Conservation (phyloP, 1,140 invertebrate species). For the Radopholus similis region DNA sequence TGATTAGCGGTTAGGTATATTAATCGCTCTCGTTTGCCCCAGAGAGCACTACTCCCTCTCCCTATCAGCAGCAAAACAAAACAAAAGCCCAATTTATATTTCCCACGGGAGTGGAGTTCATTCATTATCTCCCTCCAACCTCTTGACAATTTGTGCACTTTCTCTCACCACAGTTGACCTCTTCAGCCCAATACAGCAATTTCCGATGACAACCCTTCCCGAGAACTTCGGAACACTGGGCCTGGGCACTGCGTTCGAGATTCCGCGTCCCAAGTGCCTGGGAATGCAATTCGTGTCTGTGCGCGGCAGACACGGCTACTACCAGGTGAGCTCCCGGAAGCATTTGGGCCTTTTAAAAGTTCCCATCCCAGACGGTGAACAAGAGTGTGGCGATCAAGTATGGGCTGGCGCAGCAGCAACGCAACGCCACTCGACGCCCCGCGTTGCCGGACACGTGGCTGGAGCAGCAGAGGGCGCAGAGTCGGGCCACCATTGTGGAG, state of each 20-base stretch:
- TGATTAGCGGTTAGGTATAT: no score
- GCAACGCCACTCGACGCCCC: slow-evolving; percentile 3
- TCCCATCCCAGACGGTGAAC: slow-evolving; percentile 13
- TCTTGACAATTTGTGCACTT: background rate
- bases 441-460: background rate
- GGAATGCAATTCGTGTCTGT: slow-evolving; percentile 55
- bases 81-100: no score
- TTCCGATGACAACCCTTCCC: background rate
- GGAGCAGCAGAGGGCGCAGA: background rate
- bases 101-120: no score
- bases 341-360: background rate
- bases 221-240: background rate
- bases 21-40: no score
- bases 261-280: slow-evolving; percentile 51
- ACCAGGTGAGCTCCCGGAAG: slow-evolving; percentile 41
- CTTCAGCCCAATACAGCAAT: background rate
- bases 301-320: slow-evolving; percentile 50
- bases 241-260: slow-evolving; percentile 38
- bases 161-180: background rate
- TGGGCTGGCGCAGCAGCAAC: slow-evolving; percentile 1
- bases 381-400: slow-evolving; percentile 29
- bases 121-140: background rate
- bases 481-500: background rate
- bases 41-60: no score
- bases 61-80: no score